These are phyloP conservation scores for Rynchops niger DNA, from an alignment of 2,113 vertebrate species.

Conservation along the genomic window DNA sequence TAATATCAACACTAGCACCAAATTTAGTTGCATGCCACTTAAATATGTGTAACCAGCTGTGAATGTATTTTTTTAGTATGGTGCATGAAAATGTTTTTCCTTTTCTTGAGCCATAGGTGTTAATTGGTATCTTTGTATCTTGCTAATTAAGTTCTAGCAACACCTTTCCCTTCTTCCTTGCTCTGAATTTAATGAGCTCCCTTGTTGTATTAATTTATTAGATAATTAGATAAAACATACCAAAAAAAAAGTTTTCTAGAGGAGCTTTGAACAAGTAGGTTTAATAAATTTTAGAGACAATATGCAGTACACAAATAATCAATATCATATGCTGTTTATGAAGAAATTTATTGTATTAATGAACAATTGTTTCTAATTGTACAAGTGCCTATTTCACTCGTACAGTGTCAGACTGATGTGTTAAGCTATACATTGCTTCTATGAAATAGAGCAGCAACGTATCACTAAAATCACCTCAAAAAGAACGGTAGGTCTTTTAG, in stretches of 20 bases:
- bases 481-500: not conserved
- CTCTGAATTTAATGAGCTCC: constrained; percentile 79
- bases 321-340: not conserved
- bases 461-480: not conserved
- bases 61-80: constrained; percentile 71
- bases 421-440: not conserved
- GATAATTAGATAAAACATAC: constrained; percentile 76
- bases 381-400: not conserved
- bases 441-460: not conserved
- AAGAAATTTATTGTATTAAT: not conserved
- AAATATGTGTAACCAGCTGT: constrained; percentile 75
- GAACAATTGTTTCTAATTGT: not conserved
- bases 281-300: constrained; percentile 31
- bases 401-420: not conserved
- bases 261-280: constrained; percentile 5
- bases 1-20: constrained; percentile 60
- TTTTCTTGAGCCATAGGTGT: constrained; percentile 77
- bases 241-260: constrained; percentile 51
- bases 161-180: constrained; percentile 76
- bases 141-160: constrained; percentile 83
- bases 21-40: constrained; percentile 60
- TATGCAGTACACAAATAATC: not conserved
- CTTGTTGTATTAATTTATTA: constrained; percentile 78
- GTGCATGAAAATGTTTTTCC: constrained; percentile 46
- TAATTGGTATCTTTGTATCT: constrained; percentile 86